Evolutionary conservation across 2,888 invertebrate genomes (phyloP).

Genomic region (Drosophila helvetica): DNA sequence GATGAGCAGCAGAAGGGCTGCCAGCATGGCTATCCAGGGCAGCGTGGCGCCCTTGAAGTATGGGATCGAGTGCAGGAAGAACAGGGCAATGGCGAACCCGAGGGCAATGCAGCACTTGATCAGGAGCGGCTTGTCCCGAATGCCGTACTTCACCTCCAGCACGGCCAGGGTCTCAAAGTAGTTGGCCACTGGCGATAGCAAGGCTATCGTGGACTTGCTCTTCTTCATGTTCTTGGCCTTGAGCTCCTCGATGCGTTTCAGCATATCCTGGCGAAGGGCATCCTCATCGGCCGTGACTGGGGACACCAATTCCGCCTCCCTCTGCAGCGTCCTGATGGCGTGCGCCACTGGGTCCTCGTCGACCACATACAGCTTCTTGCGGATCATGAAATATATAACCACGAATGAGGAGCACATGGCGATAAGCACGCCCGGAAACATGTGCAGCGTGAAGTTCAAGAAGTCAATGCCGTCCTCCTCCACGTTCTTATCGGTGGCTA

Average conservation of each 20-base stretch:
- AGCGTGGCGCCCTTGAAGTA: conserved; percentile 88
- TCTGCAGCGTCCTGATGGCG: background rate
- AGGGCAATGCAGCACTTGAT: conserved; percentile 90
- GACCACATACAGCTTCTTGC: background rate
- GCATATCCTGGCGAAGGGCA: conserved; percentile 85
- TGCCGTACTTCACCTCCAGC: conserved; percentile 87
- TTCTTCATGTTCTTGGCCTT: conserved; percentile 85
- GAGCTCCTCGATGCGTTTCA: conserved; percentile 89
- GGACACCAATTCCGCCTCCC: background rate
- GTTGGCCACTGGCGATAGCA: conserved; percentile 84
- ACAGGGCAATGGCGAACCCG: conserved; percentile 89
- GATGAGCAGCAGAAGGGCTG: conserved; percentile 90
- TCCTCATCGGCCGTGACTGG: conserved; percentile 1
- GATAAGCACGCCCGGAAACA: conserved; percentile 89
- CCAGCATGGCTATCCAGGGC: conserved; percentile 93
- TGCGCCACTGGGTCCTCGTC: background rate
- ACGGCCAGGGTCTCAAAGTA: conserved; percentile 86
- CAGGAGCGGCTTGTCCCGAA: conserved; percentile 88
- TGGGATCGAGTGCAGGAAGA: conserved; percentile 92
- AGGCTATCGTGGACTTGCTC: conserved; percentile 72
- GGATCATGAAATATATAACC: background rate
- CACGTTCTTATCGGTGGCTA: conserved; percentile 76
- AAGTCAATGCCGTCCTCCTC: conserved; percentile 88
- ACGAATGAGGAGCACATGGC: background rate
- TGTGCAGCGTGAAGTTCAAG: conserved; percentile 90